Evolutionary conservation across 2,113 vertebrate species (phyloP), one percentile per base, ranked within the genome.

Genomic region (Macrotus californicus): DNA sequence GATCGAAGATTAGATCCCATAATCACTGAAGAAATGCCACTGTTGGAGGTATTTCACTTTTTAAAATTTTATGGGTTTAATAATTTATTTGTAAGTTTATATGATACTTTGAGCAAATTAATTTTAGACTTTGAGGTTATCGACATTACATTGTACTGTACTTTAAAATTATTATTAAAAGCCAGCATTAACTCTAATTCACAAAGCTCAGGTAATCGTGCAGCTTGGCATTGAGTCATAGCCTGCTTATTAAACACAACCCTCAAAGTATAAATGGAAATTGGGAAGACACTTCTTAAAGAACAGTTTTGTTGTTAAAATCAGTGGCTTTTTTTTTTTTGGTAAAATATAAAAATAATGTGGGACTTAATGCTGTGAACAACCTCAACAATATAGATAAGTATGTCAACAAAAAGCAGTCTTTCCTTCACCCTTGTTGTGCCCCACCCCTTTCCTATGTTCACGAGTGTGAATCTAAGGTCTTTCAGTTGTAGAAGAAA

Each of bases 1-100:
- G 99, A 99, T 97, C 98, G 98, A 24, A 99, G 99, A 66, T 98
- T 99, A 92, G 98, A 99, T 97, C 99, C 99, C 29, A 98, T 99
- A 94, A 99, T 99, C 95, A 98, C 99, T 5, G 98, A 99, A 36
- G 98, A 99, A 89, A 99, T 99, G 99, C 99, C 99, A 93, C 98
- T 99, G 26, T 97, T 99, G 95, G 99, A 99, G 99, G 99, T 99
- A 98, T 89, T 96, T 64, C 67, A 72, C 21, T 95, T 91, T 83
- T 93, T 83, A 18, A 83, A 77, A 59, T 72, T 81, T 79, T 50
- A 50, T 59, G 29, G 41, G 26, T 21, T 93, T 88, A 82, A 43
- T 73, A 31, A 50, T 84, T 85, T 81, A 70, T 72, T 34, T 79
- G 16, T 43, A 81, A 67, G n/a, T 41, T 73, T 26, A 67, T 24